These are phyloP conservation scores for Phyllotreta striolata DNA, from an alignment of 2,888 invertebrate species.

Conservation along the genomic window DNA sequence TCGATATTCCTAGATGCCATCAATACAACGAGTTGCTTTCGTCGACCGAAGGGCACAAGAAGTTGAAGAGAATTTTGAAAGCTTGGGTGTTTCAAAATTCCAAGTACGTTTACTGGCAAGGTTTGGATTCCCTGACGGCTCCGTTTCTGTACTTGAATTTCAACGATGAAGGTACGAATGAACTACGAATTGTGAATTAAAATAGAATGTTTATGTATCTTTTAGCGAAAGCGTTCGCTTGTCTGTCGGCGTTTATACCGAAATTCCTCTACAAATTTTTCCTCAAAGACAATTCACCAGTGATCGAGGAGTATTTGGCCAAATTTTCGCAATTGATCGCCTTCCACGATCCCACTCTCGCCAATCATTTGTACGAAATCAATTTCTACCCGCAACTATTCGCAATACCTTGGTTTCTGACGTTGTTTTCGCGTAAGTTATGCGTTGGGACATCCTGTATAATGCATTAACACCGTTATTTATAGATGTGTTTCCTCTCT, in stretches of 20 bases:
- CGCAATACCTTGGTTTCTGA: slow-evolving; percentile 98
- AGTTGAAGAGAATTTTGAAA: slow-evolving; percentile 91
- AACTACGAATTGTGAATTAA: slow-evolving; percentile 5
- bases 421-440: slow-evolving; percentile 97
- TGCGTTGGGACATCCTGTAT: slow-evolving; percentile 10
- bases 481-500: slow-evolving; percentile 95
- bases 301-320: slow-evolving; percentile 96
- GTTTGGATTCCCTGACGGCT: slow-evolving; percentile 95
- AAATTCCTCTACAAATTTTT: slow-evolving; percentile 98
- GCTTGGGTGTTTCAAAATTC: slow-evolving; percentile 96
- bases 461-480: slow-evolving; percentile 51
- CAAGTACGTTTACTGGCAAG: slow-evolving; percentile 99
- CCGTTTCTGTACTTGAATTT: slow-evolving; percentile 97
- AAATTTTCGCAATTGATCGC: slow-evolving; percentile 97
- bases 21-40: slow-evolving; percentile 97
- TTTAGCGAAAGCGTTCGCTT: slow-evolving; percentile 92
- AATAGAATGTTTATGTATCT: slow-evolving; percentile 41
- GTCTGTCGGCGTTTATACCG: slow-evolving; percentile 93
- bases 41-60: slow-evolving; percentile 90
- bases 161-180: slow-evolving; percentile 84
- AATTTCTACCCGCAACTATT: slow-evolving; percentile 97
- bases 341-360: slow-evolving; percentile 92
- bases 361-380: slow-evolving; percentile 90
- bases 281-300: slow-evolving; percentile 93
- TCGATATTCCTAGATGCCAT: slow-evolving; percentile 98